A percentile compares a stretch with the other conserved stretches of the same genome.
phyloP scores from a whole-genome alignment of 2,113 vertebrate genomes.

The Sapajus apella region DNA sequence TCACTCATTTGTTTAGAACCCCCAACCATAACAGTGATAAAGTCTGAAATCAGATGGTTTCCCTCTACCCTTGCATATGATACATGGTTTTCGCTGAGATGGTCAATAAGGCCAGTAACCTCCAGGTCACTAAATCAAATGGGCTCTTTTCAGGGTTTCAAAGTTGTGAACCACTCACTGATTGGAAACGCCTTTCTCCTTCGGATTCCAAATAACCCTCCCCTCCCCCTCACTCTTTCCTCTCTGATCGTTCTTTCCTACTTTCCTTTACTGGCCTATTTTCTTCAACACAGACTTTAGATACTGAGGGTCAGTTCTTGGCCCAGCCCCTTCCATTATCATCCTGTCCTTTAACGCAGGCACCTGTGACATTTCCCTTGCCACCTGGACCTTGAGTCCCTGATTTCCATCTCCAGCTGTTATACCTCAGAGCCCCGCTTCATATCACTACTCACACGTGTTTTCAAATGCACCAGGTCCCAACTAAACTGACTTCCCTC shows the following conservation, averaged over 20 bases:
- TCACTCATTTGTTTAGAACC: not conserved
- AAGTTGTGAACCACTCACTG: not conserved
- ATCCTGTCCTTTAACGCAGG: not conserved
- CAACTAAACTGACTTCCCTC: not conserved
- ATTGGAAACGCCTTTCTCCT: not conserved
- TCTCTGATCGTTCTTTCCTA: not conserved
- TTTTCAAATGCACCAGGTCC: not conserved
- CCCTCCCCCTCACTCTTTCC: not conserved
- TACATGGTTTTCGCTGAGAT: not conserved
- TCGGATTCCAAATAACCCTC: not conserved
- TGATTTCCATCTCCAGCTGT: not conserved
- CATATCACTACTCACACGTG: too few species aligned
- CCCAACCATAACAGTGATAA: not conserved
- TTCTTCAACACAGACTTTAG: not conserved
- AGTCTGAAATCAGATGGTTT: too few species aligned
- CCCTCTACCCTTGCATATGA: too few species aligned
- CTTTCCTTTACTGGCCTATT: not conserved
- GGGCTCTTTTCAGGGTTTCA: too few species aligned
- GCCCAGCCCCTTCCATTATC: not conserved
- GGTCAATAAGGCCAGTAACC: not conserved
- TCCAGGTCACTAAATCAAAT: not conserved
- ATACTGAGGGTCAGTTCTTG: fast-evolving
- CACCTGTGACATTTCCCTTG: not conserved
- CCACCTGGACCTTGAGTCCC: not conserved
- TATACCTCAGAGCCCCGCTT: not conserved